Conservation (phyloP, 2,797 vertebrate genomes). For the Leptoclinus maculatus region DNA sequence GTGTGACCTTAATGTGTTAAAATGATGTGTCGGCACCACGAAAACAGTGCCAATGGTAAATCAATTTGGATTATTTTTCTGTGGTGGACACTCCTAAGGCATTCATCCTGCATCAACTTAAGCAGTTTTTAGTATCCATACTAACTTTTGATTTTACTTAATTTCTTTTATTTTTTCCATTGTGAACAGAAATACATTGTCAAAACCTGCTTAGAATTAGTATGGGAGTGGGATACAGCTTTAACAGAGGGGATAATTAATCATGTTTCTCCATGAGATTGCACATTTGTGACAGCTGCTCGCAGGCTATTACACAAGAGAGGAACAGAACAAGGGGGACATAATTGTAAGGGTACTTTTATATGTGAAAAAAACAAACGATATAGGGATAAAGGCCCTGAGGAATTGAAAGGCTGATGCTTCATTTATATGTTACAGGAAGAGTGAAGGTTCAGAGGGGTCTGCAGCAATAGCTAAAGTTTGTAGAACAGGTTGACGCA, state of each 20-base stretch:
- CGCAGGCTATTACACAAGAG: constrained; percentile 35
- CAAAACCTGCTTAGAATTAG: constrained; percentile 10
- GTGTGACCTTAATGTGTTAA: too few relatives aligned
- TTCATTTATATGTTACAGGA: constrained; percentile 50
- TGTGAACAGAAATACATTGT: neutral
- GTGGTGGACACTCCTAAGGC: neutral
- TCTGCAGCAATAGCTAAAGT: neutral
- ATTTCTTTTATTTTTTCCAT: neutral
- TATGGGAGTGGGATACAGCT: constrained; percentile 2
- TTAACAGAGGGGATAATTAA: constrained; percentile 43
- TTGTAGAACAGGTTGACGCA: neutral
- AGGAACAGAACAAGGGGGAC: constrained; percentile 11
- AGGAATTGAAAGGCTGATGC: constrained; percentile 27
- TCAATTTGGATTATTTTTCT: neutral
- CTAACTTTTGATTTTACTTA: neutral
- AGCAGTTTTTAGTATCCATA: neutral
- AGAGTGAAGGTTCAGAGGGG: neutral
- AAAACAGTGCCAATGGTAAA: neutral
- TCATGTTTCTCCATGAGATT: constrained; percentile 35
- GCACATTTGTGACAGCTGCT: constrained; percentile 33
- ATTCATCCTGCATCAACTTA: neutral
- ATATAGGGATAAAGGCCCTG: neutral
- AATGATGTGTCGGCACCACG: too few relatives aligned
- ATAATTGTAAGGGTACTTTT: constrained; percentile 31
- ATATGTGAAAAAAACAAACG: constrained; percentile 27